Base-by-base conservation (phyloP, 2,888 invertebrate genomes). In the Epirrhoe tristata region DNA sequence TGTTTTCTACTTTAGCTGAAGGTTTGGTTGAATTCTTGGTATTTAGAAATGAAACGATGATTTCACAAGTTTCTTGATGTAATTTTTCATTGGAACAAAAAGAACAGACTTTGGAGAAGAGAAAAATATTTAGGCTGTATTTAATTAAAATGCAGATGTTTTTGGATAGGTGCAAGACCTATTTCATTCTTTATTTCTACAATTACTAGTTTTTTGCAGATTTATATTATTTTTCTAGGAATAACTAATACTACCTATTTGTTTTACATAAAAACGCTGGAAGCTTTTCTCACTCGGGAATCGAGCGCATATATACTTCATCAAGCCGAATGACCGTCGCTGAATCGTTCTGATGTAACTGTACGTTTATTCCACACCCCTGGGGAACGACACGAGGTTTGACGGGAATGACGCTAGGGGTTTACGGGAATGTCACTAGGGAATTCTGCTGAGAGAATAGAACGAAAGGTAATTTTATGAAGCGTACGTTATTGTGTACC, bases 311-410 rank as follows among this genome's bases (percentile, higher is more conserved):
- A 61, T 39, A 56, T 72, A 74, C 76, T 79, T 78, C 78, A 81
- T 77, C 80, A 77, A 74, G 59, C 71, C 71, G 67, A 72, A 70
- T 76, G 77, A 77, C 69, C 76, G 72, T 67, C n/a, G n/a, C 73
- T 51, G 69, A 71, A 57, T 69, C 70, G 71, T 65, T 75, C 53
- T 63, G 61, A 71, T 70, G 74, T 74, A 67, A 57, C 63, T 51
- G 16, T 55, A 39, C 54, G 43, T 66, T 66, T 66, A 58, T 62
- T 54, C 66, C 59, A 12, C 58, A 34, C 61, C 52, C 24, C 39
- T 16, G 57, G 57, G n/a, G 54, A 56, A 17, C 24, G 43, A n/a
- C 24, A 6, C 7, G 16, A 24, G 24, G 24, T 24, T 24, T 24
- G 24, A 24, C 24, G 24, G 24, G 50, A 66, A 54, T 59, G 17